Evolutionary conservation across 2,113 vertebrate genomes (phyloP), one percentile per base, ranked within the genome.

Genomic region (Rhabdornis inornatus): DNA sequence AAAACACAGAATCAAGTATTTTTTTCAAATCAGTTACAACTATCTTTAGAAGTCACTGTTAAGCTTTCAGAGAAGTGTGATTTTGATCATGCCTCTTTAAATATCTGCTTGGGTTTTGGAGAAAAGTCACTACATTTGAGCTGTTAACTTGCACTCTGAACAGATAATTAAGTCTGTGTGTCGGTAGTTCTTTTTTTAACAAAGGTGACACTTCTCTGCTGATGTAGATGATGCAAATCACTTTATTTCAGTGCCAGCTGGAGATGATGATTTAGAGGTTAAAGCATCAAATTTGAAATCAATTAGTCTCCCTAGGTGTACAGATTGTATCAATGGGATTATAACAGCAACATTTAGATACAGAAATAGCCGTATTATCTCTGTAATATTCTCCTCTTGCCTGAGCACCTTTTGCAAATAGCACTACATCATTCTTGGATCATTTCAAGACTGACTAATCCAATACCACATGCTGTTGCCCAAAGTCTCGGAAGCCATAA

Each of bases 111-210:
- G 0, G 0, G 49, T 82, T 95, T 90, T 72, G 60, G 65, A 92
- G 70, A 84, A 90, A 77, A 95, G 44, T 77, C 92, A 78, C 71
- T 92, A 55, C 37, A 56, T 87, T 87, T 59, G 31, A 85, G 82
- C 87, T 94, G 84, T 86, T 80, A 94, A 72, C 72, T 93, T 84
- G 87, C 80, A 94, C 77, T 87, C 47, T 83, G 92, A 94, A 90
- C 66, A 92, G 88, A 90, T 95, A 96, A 95, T 96, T 95, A 96
- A 96, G 95, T 89, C 90, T 96, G 69, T 89, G 91, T 95, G 90
- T 96, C 2, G 79, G 95, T 92, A 92, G 95, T 94, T 96, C 95
- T 89, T 96, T 96, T 97, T 97, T 96, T 95, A 95, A 95, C 90
- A 87, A 82, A 95, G 93, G 94, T 95, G 94, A 93, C 95, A 92